These are phyloP conservation scores for Drosophila pandora DNA, from an alignment of 1,140 invertebrate species.

Conservation along the genomic window DNA sequence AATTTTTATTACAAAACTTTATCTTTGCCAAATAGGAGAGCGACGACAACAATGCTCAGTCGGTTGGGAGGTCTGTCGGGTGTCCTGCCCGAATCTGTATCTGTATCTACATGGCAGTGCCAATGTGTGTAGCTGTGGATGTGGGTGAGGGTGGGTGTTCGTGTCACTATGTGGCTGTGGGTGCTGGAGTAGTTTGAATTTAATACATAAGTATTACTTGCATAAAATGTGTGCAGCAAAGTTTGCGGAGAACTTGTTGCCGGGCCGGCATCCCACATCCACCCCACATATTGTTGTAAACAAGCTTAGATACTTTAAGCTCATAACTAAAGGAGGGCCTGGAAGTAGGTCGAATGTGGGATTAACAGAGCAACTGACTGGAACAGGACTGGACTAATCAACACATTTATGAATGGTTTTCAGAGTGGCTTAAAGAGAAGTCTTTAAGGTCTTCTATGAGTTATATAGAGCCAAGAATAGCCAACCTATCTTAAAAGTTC, in stretches of 20 bases:
- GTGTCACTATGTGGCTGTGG: not conserved
- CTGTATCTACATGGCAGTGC: not conserved
- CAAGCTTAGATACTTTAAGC: not conserved
- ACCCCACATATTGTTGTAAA: not conserved
- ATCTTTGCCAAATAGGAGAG: conserved; percentile 78
- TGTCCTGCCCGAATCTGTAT: not conserved
- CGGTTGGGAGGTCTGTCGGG: not conserved
- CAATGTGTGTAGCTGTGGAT: not conserved
- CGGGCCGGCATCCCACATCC: not conserved
- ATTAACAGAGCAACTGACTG: not conserved
- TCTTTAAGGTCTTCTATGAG: too few relatives aligned
- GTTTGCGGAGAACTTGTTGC: conserved; percentile 56
- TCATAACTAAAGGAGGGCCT: not conserved
- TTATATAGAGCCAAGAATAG: too few relatives aligned
- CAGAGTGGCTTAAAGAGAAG: too few relatives aligned
- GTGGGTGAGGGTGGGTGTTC: conserved; percentile 9
- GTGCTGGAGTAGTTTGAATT: conserved; percentile 56
- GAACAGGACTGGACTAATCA: too few relatives aligned
- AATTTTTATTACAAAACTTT: conserved; percentile 83
- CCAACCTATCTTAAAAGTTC: too few relatives aligned
- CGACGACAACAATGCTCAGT: conserved; percentile 31
- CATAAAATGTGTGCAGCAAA: conserved; percentile 66
- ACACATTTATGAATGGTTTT: too few relatives aligned
- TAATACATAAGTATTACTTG: conserved; percentile 61
- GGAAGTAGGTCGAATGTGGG: not conserved